These are phyloP conservation scores for Dascillus cervinus DNA, from an alignment of 2,888 invertebrate genomes.

Conservation along the genomic window DNA sequence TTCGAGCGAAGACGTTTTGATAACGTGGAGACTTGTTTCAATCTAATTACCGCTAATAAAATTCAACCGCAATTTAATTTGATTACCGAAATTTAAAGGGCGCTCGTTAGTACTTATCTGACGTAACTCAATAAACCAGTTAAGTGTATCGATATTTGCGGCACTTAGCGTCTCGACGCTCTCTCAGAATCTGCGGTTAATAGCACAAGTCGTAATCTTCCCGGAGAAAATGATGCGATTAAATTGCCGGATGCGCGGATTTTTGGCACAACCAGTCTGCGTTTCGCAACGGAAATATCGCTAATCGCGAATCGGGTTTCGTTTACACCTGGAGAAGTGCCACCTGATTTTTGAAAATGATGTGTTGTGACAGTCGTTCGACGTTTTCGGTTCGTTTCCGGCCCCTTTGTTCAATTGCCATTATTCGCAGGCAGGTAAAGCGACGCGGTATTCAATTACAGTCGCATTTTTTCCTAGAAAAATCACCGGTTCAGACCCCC, in stretches of 20 bases:
- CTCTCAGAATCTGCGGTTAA: conserved; percentile 24
- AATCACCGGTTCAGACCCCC: no score
- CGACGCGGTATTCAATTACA: no score
- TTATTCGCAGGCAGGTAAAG: no score
- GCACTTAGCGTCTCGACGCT: conserved; percentile 14
- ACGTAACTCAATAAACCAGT: conserved; percentile 2
- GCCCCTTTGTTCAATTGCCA: conserved; percentile 19
- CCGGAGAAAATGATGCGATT: conserved; percentile 27
- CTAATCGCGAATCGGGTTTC: conserved; percentile 30
- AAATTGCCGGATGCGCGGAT: conserved; percentile 22
- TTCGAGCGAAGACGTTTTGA: no score
- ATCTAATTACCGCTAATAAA: no score
- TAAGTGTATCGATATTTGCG: conserved; percentile 15
- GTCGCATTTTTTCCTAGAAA: no score
- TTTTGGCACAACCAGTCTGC: conserved; percentile 20
- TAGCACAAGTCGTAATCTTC: conserved; percentile 24
- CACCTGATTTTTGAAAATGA: conserved; percentile 20
- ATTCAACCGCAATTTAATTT: no score
- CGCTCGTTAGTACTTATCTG: no score
- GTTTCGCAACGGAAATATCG: conserved; percentile 24
- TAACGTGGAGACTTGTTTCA: no score
- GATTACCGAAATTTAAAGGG: no score
- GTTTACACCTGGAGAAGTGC: conserved; percentile 11
- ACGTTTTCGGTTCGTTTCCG: conserved; percentile 23
- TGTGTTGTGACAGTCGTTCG: conserved; percentile 27